Base-by-base conservation (phyloP, 35 echinoderm and acorn worm species). In the Lytechinus variegatus region DNA sequence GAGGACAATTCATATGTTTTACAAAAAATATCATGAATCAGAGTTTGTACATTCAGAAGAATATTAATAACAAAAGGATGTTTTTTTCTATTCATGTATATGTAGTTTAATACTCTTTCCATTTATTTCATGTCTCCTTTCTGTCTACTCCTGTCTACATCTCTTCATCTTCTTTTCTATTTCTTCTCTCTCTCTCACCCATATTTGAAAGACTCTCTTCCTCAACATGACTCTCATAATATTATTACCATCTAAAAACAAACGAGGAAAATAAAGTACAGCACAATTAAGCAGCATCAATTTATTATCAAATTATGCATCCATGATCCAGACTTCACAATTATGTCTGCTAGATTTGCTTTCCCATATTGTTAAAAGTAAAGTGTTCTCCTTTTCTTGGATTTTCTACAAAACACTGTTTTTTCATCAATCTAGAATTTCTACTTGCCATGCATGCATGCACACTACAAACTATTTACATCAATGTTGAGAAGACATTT, bases 381-480 rank as follows among this genome's bases (percentile, higher is more conserved):
- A 24, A n/a, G 8, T 24, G 16, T 79, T 71, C 61, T 24, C 6
- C n/a, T 79, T 24, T 79, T 71, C 61, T 19, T 19, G 11, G 61
- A 13, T 60, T 19, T 79, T 19, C 16, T 79, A 79, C 19, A 5
- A 79, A 79, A 16, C n/a, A 79, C 14, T 79, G 66, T 8, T 24
- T 24, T 58, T 58, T 9, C 56, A 58, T 24, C 7, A n/a, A 11
- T 79, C 19, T 79, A 6, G 33, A 44, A 44, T 44, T 44, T 44
- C 33, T 44, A 44, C 21, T 79, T 24, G 19, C n/a, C 21, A 5
- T 79, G 66, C 3, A 79, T 79, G 6, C 66, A 79, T 79, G 66
- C 66, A 79, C 19, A 79, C 66, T 79, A 79, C 66, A 79, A 79
- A 79, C 66, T 79, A 79, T 79, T 79, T 79, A 79, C 66, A 79